Percentiles rank a stretch among this genome's conserved stretches.
phyloP scores from a whole-genome alignment of 2,888 invertebrate genomes.

The Caenorhabditis sp. region DNA sequence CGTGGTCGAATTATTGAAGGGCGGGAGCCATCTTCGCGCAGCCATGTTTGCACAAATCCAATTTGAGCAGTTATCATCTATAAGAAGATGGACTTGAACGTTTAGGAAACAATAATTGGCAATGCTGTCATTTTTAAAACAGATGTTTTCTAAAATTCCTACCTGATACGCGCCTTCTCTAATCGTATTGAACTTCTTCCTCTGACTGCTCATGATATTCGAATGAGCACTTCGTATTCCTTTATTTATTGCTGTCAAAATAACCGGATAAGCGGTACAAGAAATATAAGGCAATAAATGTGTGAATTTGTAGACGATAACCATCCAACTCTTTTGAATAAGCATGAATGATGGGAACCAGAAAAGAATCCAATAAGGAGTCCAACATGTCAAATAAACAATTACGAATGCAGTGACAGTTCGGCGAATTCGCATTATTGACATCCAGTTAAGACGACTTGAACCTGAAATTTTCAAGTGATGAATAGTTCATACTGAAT shows the following conservation, averaged over 20 bases:
- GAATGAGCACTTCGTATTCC: slow-evolving; percentile 49
- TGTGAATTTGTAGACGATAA: slow-evolving; percentile 38
- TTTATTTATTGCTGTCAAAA: slow-evolving; percentile 45
- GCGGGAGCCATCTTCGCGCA: slow-evolving; percentile 12
- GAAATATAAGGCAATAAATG: slow-evolving; percentile 53
- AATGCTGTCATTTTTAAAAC: too few relatives aligned
- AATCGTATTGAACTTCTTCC: slow-evolving; percentile 43
- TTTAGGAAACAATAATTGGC: too few relatives aligned
- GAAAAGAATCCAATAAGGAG: slow-evolving; percentile 55
- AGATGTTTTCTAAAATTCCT: too few relatives aligned
- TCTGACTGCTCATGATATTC: slow-evolving; percentile 38
- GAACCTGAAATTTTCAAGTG: slow-evolving; percentile 18
- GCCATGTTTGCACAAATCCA: slow-evolving; percentile 42
- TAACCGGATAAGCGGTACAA: slow-evolving; percentile 53
- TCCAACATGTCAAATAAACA: slow-evolving; percentile 55
- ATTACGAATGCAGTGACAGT: slow-evolving; percentile 52
- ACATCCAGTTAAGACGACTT: slow-evolving; percentile 32
- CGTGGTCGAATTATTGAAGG: slow-evolving; percentile 2
- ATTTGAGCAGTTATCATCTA: slow-evolving; percentile 39
- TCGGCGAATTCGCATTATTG: slow-evolving; percentile 43
- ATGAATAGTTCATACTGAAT: too few relatives aligned
- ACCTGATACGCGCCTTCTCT: slow-evolving; percentile 50
- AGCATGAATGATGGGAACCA: slow-evolving; percentile 43
- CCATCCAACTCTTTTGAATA: slow-evolving; percentile 38
- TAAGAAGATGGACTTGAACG: slow-evolving; percentile 1